Conservation (phyloP, 2,113 vertebrate species). For the Oceanodroma tethys region DNA sequence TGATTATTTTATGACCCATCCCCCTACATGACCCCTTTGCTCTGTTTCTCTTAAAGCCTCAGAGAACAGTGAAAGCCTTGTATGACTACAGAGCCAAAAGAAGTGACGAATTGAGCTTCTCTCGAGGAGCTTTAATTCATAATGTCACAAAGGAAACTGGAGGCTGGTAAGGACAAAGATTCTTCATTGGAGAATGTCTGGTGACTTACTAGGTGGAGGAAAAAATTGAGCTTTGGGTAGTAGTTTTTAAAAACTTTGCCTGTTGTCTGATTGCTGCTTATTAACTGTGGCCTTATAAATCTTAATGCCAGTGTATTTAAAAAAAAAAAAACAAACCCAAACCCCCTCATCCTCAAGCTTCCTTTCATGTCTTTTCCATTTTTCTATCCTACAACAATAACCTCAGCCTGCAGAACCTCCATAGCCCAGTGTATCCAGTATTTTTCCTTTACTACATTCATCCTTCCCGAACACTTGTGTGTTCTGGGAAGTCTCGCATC, state of each 20-base stretch:
- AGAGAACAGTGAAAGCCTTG: conserved; percentile 86
- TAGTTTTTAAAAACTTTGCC: neutral
- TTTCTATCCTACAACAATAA: neutral
- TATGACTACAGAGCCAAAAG: conserved; percentile 86
- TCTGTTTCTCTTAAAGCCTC: conserved; percentile 75
- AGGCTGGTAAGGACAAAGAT: conserved; percentile 83
- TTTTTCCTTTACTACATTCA: neutral
- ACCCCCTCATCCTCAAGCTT: neutral
- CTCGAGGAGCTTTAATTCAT: conserved; percentile 88
- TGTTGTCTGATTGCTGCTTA: neutral
- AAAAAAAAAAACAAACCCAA: neutral
- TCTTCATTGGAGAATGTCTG: neutral
- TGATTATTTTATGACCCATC: conserved; percentile 20
- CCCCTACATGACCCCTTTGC: conserved; percentile 17
- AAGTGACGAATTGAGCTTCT: conserved; percentile 87
- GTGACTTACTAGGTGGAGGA: neutral
- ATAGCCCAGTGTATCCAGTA: neutral
- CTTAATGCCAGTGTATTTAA: neutral
- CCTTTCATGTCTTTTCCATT: neutral
- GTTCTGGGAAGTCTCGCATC: neutral
- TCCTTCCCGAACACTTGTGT: neutral
- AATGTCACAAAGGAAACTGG: conserved; percentile 85
- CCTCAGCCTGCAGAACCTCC: neutral
- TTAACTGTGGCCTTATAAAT: neutral
- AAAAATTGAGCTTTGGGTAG: neutral